These are phyloP conservation scores for Acanthosepion esculentum DNA, from an alignment of 2,888 invertebrate species.

Conservation along the genomic window DNA sequence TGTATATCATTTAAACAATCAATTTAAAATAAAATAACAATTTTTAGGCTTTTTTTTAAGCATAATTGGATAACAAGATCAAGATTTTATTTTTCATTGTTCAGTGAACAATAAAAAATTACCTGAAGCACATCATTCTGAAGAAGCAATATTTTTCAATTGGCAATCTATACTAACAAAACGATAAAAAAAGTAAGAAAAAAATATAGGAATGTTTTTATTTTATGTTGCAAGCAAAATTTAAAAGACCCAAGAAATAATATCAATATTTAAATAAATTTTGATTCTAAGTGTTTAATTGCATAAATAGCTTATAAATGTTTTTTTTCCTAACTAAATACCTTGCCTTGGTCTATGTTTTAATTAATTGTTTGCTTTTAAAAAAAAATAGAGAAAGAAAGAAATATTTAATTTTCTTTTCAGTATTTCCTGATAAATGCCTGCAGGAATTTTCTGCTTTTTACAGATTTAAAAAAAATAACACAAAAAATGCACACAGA, in stretches of 20 bases:
- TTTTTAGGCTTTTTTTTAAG: background rate
- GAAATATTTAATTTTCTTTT: background rate
- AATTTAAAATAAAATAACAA: background rate
- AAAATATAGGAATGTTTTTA: background rate
- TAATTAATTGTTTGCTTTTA: background rate
- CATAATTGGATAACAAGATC: background rate
- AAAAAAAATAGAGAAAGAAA: background rate
- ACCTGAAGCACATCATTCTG: background rate
- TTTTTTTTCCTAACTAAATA: background rate
- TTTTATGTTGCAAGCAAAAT: background rate
- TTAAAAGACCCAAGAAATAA: background rate
- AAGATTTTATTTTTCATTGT: background rate
- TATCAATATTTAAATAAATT: background rate
- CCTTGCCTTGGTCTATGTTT: background rate
- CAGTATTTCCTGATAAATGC: background rate
- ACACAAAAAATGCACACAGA: too few relatives aligned
- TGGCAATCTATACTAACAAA: background rate
- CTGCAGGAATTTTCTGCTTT: background rate
- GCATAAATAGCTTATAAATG: background rate
- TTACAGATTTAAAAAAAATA: too few relatives aligned
- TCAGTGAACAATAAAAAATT: background rate
- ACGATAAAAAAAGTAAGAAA: too few relatives aligned
- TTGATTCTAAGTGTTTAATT: slow-evolving; percentile 33
- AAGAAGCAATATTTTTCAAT: slow-evolving; percentile 16
- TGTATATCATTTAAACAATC: background rate